A percentile compares a stretch with the other conserved stretches of the same genome.
Conservation (phyloP, 2,797 vertebrate genomes). For the Myotis planiceps region DNA sequence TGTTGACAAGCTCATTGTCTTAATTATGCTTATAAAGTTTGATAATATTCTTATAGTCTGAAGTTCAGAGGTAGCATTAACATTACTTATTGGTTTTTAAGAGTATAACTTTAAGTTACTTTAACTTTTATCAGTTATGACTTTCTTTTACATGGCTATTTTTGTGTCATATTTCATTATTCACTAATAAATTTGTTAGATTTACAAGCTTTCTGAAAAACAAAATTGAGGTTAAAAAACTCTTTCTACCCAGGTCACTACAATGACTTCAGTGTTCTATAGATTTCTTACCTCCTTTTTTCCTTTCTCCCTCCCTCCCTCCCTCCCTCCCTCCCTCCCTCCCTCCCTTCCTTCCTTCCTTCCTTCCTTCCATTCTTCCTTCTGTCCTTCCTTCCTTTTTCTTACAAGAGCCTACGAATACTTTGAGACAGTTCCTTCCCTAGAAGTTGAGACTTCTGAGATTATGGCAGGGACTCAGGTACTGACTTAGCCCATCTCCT, state of each 20-base stretch:
- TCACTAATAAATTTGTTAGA: constrained; percentile 25
- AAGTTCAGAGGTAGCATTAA: constrained; percentile 45
- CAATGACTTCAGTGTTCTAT: neutral
- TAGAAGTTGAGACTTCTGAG: constrained; percentile 1
- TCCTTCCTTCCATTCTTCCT: neutral
- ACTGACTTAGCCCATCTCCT: neutral
- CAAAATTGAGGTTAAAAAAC: constrained; percentile 8
- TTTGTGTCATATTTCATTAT: constrained; percentile 20
- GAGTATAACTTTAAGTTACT: constrained; percentile 8
- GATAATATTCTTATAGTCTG: neutral
- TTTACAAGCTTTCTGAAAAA: constrained; percentile 34
- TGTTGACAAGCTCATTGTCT: constrained; percentile 43
- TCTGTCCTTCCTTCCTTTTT: neutral
- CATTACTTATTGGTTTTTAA: constrained; percentile 49
- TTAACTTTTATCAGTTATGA: constrained; percentile 26
- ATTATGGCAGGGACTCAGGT: neutral
- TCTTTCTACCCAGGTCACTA: neutral
- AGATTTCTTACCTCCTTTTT: neutral
- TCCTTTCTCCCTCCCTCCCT: neutral
- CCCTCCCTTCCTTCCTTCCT: neutral
- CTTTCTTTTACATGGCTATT: constrained; percentile 53
- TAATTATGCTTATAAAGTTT: constrained; percentile 58
- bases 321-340: neutral
- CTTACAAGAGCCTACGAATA: neutral
- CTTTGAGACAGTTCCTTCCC: neutral